Conservation (phyloP, 2,113 vertebrate species). For the Phyllostomus discolor region DNA sequence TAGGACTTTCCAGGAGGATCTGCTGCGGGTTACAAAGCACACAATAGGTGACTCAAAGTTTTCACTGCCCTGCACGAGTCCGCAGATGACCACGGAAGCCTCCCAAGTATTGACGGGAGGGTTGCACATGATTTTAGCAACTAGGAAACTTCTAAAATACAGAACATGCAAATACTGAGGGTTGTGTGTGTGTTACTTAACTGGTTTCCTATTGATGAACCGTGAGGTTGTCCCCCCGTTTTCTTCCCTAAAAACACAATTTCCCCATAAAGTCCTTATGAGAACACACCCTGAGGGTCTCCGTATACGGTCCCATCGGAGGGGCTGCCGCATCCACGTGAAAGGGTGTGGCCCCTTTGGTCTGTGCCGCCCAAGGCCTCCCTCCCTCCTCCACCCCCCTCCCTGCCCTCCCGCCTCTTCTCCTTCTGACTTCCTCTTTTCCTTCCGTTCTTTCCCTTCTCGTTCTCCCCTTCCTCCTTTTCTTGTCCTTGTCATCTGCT, state of each 20-base stretch:
- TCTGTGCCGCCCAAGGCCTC: neutral
- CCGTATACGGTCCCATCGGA: no score
- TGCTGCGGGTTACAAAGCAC: neutral
- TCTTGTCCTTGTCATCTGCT: neutral
- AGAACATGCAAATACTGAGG: neutral
- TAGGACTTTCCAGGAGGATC: neutral
- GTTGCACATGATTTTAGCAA: neutral
- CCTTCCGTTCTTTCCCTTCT: neutral
- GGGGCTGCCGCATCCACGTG: rapidly evolving
- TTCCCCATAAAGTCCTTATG: neutral
- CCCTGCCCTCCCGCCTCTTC: neutral
- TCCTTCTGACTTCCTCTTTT: neutral
- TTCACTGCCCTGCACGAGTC: neutral
- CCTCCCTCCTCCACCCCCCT: no score
- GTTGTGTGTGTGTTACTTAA: neutral
- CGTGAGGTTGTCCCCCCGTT: neutral
- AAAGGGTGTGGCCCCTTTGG: neutral
- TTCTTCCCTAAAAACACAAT: neutral
- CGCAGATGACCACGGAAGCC: neutral
- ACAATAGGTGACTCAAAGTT: neutral
- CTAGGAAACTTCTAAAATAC: neutral
- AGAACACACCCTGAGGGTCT: rapidly evolving
- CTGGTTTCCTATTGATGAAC: neutral
- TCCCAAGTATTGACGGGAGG: neutral
- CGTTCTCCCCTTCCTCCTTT: neutral